Base-by-base conservation (phyloP, 2,113 vertebrate genomes). In the Taurulus bubalis region DNA sequence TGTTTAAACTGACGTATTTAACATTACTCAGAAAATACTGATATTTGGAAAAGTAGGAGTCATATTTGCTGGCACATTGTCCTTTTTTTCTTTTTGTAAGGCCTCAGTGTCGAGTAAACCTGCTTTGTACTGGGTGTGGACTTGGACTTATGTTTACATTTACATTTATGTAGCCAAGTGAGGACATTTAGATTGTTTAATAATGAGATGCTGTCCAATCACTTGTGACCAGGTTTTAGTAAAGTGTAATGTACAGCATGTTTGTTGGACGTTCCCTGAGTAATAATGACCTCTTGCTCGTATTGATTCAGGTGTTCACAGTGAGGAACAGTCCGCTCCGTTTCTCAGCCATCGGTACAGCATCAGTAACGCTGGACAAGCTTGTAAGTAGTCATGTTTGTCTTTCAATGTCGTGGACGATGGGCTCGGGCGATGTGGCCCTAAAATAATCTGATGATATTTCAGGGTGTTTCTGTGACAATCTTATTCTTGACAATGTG, bases 281-380 rank as follows among this genome's bases (percentile, higher is more conserved):
- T 16, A 8, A 24, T 64, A 36, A 71, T 10, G 24, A 45, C 71
- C 45, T 53, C 5, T 69, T 56, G 14, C 22, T 34, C 51, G 47
- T 64, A 28, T 47, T 70, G 6, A 3, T 66, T 42, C 63, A 20
- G 71, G 14, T 71, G 2, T 69, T 14, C 38, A 8, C 22, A 64
- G 3, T 3, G 2, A 74, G 75, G 45, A 76, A 36, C 51, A 28
- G 30, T 30, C 45, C 1, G 22, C 22, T 28, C 70, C 59, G 55
- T 69, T 82, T 84, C 79, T 51, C 77, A 71, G 89, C 78, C 30
- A 22, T 74, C 71, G 42, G 71, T 26, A 71, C 80, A 20, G 67
- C 71, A 71, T 87, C 85, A 62, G 81, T 80, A 80, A 89, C 88
- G 2, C 90, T 91, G 92, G 92, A 94, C 78, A 90, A 90, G 85